Evolutionary conservation across 2,888 invertebrate species (phyloP).

Genomic region (Andrena bicolor): DNA sequence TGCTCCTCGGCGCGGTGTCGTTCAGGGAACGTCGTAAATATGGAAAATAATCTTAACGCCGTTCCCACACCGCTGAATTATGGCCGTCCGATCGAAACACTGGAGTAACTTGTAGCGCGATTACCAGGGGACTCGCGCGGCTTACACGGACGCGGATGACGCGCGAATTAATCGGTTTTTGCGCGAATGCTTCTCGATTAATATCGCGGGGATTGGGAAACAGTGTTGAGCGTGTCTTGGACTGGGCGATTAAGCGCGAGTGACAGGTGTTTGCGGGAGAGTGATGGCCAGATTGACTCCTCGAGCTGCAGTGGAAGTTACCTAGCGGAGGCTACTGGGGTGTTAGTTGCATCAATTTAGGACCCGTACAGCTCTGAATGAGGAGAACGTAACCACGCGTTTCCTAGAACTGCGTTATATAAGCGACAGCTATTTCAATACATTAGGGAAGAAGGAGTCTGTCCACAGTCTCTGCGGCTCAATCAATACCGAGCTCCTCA

Average conservation of each 20-base stretch:
- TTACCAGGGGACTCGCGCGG: conserved; percentile 1
- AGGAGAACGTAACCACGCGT: too few species aligned
- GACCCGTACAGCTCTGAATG: too few species aligned
- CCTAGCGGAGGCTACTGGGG: background rate
- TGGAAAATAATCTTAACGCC: conserved; percentile 61
- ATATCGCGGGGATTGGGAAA: conserved; percentile 14
- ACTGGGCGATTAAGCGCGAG: conserved; percentile 11
- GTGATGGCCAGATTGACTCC: conserved; percentile 19
- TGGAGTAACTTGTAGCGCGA: conserved; percentile 25
- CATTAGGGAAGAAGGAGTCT: conserved; percentile 1
- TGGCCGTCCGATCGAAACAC: conserved; percentile 49
- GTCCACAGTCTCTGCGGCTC: too few species aligned
- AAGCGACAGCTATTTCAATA: too few species aligned
- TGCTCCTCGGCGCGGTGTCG: background rate
- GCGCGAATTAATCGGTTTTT: conserved; percentile 57
- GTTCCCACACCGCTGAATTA: conserved; percentile 45
- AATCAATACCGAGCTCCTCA: too few species aligned
- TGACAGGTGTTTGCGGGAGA: conserved; percentile 29
- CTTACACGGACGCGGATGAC: conserved; percentile 9
- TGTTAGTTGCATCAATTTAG: too few species aligned
- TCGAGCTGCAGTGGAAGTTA: background rate
- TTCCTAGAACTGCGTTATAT: too few species aligned
- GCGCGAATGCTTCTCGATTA: conserved; percentile 28
- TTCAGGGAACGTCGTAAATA: conserved; percentile 47
- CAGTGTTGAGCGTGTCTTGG: background rate